Conservation (phyloP, 2,113 vertebrate species). For the Echinops telfairi region DNA sequence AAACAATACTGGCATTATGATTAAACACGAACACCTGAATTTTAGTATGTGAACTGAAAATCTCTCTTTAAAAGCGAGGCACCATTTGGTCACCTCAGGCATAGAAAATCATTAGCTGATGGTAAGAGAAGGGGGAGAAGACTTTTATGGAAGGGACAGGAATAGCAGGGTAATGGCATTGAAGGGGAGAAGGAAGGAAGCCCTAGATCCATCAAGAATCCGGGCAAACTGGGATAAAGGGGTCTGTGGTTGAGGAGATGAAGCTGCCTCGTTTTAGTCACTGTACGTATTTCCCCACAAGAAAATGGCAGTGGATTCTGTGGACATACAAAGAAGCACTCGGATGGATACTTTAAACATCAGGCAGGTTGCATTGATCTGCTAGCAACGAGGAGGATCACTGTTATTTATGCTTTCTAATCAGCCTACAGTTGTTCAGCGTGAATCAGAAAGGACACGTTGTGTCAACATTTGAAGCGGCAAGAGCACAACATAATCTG, state of each 20-base stretch:
- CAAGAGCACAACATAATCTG: not conserved
- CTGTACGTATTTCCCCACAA: not conserved
- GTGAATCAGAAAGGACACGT: not conserved
- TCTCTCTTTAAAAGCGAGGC: not conserved
- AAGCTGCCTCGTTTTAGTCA: not conserved
- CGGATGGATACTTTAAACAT: not conserved
- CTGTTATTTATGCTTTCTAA: not conserved
- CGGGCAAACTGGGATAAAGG: not conserved
- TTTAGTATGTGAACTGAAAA: slow-evolving; percentile 14
- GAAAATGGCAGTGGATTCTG: not conserved
- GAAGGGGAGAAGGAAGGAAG: not conserved
- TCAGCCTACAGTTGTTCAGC: not conserved
- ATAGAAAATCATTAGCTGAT: not conserved
- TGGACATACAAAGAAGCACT: not conserved
- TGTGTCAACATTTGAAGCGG: not conserved
- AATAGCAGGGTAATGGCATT: not conserved
- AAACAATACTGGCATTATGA: not conserved
- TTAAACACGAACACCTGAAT: not conserved
- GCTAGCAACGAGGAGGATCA: not conserved
- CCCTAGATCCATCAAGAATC: not conserved
- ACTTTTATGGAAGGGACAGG: not conserved
- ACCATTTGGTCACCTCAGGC: not conserved
- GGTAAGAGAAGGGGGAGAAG: not conserved
- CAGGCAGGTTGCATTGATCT: not conserved
- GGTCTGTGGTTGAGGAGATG: not conserved